Percentiles rank a stretch among this genome's conserved stretches.
phyloP scores from a whole-genome alignment of 2,888 invertebrate genomes.

The Cecidostiba fungosa region DNA sequence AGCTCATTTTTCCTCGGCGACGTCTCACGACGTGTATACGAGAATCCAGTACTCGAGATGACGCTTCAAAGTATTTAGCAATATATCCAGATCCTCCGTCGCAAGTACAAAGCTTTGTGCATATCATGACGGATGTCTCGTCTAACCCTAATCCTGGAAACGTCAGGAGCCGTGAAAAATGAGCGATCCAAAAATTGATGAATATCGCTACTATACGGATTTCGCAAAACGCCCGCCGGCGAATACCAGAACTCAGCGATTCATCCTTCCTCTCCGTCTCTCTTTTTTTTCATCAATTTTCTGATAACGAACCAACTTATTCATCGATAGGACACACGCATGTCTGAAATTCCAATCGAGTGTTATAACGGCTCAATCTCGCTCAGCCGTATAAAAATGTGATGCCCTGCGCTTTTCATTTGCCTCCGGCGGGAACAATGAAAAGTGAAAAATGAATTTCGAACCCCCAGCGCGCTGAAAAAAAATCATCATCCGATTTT shows the following conservation, averaged over 20 bases:
- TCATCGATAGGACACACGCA: background rate
- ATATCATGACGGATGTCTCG: conserved; percentile 3
- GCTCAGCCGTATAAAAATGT: conserved; percentile 29
- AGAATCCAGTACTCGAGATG: background rate
- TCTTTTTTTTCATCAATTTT: conserved; percentile 44
- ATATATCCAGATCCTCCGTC: conserved; percentile 7
- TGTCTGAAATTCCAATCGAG: conserved; percentile 34
- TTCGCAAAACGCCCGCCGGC: background rate
- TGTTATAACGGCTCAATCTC: conserved; percentile 39
- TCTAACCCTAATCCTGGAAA: conserved; percentile 28
- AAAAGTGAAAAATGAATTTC: conserved; percentile 43
- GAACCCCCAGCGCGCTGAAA: background rate
- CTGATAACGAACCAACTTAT: conserved; percentile 51
- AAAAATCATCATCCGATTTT: background rate
- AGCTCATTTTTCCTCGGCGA: background rate
- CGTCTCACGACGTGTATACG: background rate
- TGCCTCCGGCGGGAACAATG: background rate
- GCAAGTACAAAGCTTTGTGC: conserved; percentile 4
- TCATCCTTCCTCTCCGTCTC: background rate
- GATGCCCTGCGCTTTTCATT: conserved; percentile 32
- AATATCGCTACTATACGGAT: background rate
- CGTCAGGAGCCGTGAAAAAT: background rate
- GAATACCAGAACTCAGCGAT: background rate
- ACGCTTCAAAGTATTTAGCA: conserved; percentile 1
- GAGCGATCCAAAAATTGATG: conserved; percentile 12